phyloP scores from a whole-genome alignment of 2,888 invertebrate species.

The Tuberolachnus salignus region DNA sequence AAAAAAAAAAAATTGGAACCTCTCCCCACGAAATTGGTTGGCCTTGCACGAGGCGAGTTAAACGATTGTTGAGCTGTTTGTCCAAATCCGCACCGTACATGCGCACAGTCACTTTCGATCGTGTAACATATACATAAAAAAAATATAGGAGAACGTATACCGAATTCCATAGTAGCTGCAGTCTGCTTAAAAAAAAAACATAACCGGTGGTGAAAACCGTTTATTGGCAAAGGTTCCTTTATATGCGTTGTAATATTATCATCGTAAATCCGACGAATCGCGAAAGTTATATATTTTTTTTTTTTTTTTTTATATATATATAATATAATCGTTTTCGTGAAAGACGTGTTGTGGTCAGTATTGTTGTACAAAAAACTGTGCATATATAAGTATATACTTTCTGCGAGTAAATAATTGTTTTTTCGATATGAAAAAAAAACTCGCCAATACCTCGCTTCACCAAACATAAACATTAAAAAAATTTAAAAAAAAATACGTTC shows the following conservation, averaged over 20 bases:
- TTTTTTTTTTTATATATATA: no score
- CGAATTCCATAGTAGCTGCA: neutral
- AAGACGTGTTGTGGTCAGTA: constrained; percentile 18
- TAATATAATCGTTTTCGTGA: constrained; percentile 10
- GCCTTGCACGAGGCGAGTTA: no score
- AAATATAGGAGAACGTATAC: neutral
- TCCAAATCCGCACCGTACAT: neutral
- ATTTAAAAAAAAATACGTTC: no score
- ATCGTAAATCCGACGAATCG: no score
- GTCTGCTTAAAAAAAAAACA: neutral
- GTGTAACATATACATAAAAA: neutral
- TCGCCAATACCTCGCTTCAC: no score
- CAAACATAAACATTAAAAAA: neutral
- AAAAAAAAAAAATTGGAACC: no score
- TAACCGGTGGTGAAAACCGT: constrained; percentile 34
- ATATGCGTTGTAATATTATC: neutral
- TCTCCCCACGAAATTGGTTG: no score
- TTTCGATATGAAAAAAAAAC: neutral
- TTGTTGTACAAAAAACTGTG: no score
- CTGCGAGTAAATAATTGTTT: neutral
- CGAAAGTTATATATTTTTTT: no score
- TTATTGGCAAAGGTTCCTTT: constrained; percentile 8
- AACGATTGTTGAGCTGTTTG: no score
- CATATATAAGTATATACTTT: neutral
- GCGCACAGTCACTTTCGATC: constrained; percentile 24